Evolutionary conservation across 2,797 vertebrate species (phyloP).

Genomic region (Pangasius macronema): DNA sequence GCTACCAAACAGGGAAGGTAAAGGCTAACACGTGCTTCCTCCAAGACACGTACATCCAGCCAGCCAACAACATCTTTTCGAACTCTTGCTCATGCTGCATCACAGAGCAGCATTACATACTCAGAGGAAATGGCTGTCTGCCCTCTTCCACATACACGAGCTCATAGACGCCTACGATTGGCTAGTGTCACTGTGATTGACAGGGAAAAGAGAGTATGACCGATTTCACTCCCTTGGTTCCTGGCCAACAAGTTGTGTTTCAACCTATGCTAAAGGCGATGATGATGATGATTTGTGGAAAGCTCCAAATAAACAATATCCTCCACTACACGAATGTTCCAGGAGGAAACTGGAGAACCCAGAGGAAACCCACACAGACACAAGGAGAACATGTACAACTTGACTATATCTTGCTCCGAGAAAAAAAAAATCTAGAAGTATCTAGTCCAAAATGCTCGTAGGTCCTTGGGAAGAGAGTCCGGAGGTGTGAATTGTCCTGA

Average conservation of each 20-base stretch:
- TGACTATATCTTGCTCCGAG: neutral
- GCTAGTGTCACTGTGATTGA: neutral
- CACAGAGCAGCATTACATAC: neutral
- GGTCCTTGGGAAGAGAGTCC: no score
- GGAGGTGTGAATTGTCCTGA: neutral
- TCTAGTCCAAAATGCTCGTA: neutral
- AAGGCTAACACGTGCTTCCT: neutral
- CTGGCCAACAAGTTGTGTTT: neutral
- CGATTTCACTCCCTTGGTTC: neutral
- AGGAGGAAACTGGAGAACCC: neutral
- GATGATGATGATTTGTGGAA: neutral
- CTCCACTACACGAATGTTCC: neutral
- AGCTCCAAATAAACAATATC: neutral
- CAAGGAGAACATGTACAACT: neutral
- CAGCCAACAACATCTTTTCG: neutral
- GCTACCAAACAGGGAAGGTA: neutral
- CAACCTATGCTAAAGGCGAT: neutral
- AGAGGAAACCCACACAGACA: neutral
- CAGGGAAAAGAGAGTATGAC: neutral
- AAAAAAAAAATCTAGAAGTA: neutral
- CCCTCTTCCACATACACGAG: neutral
- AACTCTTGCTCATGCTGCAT: neutral
- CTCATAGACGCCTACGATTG: neutral
- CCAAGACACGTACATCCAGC: neutral
- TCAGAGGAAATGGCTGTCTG: neutral